Evolutionary conservation across 2,888 invertebrate genomes (phyloP), one percentile per base, ranked within the genome.

Genomic region (Plebejus melissa): DNA sequence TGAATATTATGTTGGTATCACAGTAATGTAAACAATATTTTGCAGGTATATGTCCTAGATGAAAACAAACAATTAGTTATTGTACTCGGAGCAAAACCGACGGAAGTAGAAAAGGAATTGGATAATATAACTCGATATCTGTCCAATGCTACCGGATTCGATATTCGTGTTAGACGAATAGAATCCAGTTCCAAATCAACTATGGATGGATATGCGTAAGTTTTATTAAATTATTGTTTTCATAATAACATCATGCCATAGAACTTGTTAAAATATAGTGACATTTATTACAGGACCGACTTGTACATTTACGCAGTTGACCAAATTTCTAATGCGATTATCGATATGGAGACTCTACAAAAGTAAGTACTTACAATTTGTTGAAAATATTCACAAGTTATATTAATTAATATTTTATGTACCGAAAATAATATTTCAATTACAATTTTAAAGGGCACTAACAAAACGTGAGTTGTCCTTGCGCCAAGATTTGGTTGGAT

Each of bases 281-380:
- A 54, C 28, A 76, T 74, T 69, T 4, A 76, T 77, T 94, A 79
- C 91, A 97, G 97, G 74, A 98, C 98, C 38, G 97, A 98, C 82
- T 95, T 98, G 90, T 97, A 97, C 82, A 94, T 98, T 77, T 98
- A 98, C 83, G 98, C 97, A 2, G 96, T 98, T 32, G 97, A 98
- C 89, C 97, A 96, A 0, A 93, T 96, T 80, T 95, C 97, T 5
- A 98, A 98, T 83, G 95, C 96, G 0, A 95, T 98, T 76, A 95
- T 98, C 71, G 97, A 97, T 83, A 97, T 96, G 95, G 96, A 96
- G 77, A 94, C 95, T 5, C 86, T 97, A 50, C 96, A 97, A 87
- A 96, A 95, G 97, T 97, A 93, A 95, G 94, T 79, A 74, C 32
- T 32, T 32, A 32, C 3, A 58, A 22, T 9, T 60, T 22, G 3